phyloP scores from a whole-genome alignment of 2,113 vertebrate species.

The Crocuta crocuta region DNA sequence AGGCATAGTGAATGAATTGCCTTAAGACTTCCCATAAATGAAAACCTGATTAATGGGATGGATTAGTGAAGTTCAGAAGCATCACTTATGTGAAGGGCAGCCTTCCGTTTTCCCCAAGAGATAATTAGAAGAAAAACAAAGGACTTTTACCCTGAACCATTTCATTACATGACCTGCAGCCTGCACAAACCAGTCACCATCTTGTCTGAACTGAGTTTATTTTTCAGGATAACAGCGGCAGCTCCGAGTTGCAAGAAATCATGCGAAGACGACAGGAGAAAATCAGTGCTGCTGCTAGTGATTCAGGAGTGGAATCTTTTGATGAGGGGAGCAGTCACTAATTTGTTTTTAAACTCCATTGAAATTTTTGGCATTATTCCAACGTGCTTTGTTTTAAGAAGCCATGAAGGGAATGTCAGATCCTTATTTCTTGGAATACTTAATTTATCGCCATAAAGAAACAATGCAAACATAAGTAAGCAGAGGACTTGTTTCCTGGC shows the following conservation, averaged over 20 bases:
- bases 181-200: not conserved
- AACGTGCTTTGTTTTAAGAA: conserved; percentile 88
- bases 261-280: conserved; percentile 98
- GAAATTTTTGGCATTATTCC: conserved; percentile 73
- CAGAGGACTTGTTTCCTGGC: conserved; percentile 65
- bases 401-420: conserved; percentile 86
- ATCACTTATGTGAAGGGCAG: not conserved
- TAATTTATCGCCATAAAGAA: conserved; percentile 67
- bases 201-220: not conserved
- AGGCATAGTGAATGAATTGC: not conserved
- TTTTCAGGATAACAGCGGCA: conserved; percentile 90
- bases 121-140: not conserved
- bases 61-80: not conserved
- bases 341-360: conserved; percentile 73
- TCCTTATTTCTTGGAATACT: conserved; percentile 46
- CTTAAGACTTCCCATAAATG: not conserved
- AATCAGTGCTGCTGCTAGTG: conserved; percentile 92
- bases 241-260: conserved; percentile 96
- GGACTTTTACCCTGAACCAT: not conserved
- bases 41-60: not conserved
- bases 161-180: not conserved
- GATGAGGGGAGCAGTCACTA: conserved; percentile 95
- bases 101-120: not conserved
- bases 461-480: conserved; percentile 50
- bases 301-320: conserved; percentile 97